Conservation (phyloP, 2,113 vertebrate species). For the Tapirus terrestris region DNA sequence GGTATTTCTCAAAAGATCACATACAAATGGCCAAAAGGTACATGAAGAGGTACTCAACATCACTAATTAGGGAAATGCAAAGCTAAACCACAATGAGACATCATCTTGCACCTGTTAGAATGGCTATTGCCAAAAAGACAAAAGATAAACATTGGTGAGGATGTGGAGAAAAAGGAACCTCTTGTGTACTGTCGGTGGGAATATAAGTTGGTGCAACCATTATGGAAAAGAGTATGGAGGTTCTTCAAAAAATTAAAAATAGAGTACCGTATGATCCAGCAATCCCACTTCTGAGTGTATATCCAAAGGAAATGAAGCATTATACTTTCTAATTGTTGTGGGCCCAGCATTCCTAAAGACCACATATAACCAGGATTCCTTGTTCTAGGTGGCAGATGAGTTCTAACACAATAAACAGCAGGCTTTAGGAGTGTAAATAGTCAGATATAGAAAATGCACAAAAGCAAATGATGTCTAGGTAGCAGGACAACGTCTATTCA, state of each 20-base stretch:
- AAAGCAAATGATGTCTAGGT: background rate
- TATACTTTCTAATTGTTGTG: background rate
- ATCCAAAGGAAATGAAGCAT: background rate
- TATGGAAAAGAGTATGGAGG: background rate
- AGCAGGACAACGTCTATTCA: background rate
- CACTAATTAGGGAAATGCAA: background rate
- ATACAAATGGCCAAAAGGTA: background rate
- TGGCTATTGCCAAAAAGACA: background rate
- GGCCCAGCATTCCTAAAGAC: background rate
- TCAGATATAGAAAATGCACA: background rate
- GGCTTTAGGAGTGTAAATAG: background rate
- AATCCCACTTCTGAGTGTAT: background rate
- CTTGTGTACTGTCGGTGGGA: background rate
- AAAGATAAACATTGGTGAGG: background rate
- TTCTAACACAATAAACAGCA: background rate
- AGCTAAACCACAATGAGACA: background rate
- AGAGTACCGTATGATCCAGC: background rate
- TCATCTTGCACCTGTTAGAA: background rate
- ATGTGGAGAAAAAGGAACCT: background rate
- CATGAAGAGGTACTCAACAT: background rate
- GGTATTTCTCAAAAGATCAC: background rate
- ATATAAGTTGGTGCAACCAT: background rate
- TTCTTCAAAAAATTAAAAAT: background rate
- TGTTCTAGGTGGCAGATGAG: background rate
- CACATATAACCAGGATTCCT: background rate